Conservation (phyloP, 2,888 invertebrate species). For the Odiellus spinosus region DNA sequence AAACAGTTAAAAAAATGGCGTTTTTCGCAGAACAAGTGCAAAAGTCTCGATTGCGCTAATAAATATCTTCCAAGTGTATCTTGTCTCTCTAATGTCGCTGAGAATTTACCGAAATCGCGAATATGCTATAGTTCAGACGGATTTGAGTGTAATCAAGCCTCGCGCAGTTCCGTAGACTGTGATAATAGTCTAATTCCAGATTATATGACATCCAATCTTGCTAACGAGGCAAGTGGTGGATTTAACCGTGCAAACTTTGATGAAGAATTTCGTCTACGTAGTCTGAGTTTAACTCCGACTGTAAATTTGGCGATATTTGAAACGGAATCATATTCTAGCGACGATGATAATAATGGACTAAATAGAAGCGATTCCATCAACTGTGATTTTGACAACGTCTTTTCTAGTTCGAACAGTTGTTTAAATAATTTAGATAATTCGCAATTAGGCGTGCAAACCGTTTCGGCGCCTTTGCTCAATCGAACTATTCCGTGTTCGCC, state of each 20-base stretch:
- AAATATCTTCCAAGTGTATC: not conserved
- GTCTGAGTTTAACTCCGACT: constrained; percentile 15
- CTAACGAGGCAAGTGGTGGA: constrained; percentile 10
- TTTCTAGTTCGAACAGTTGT: no score
- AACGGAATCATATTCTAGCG: constrained; percentile 13
- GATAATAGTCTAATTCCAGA: no score
- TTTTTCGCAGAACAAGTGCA: not conserved
- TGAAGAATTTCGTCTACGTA: constrained; percentile 12
- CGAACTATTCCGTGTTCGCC: constrained; percentile 13
- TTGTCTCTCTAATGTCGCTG: no score
- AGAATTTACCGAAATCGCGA: no score
- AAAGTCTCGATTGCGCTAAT: not conserved
- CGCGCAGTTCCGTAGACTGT: no score
- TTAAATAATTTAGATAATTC: no score
- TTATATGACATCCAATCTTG: constrained; percentile 6
- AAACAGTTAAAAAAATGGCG: not conserved
- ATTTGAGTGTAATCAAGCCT: no score
- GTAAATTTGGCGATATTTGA: constrained; percentile 16
- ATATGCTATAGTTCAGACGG: no score
- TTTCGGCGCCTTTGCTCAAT: not conserved
- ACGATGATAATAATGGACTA: not conserved
- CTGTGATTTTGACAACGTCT: no score
- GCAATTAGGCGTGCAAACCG: no score
- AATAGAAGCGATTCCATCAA: no score
- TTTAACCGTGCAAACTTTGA: constrained; percentile 4